These are phyloP conservation scores for Solenodon paradoxus DNA, from an alignment of 2,113 vertebrate species.

Conservation along the genomic window DNA sequence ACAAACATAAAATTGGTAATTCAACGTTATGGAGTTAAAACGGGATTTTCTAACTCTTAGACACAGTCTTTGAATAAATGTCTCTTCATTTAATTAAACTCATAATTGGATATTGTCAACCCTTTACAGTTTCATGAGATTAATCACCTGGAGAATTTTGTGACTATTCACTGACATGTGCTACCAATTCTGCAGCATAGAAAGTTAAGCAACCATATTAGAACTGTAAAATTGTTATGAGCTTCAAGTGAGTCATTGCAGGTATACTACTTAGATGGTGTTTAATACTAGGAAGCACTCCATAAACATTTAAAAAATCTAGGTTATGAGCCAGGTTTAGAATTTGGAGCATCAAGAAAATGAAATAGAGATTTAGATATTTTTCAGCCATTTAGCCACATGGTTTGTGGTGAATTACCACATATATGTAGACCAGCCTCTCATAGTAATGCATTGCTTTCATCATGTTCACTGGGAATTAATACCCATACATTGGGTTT, in stretches of 20 bases:
- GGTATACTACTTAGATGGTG: neutral
- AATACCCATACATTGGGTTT: neutral
- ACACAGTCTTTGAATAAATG: neutral
- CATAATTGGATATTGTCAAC: slow-evolving; percentile 1
- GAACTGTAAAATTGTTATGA: neutral
- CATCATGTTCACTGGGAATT: neutral
- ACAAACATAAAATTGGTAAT: neutral
- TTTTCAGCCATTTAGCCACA: neutral
- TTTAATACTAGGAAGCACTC: neutral
- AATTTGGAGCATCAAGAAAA: neutral
- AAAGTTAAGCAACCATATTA: neutral
- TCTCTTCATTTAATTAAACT: slow-evolving; percentile 27
- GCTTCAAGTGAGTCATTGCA: neutral
- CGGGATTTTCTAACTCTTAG: neutral
- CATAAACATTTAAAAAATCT: neutral
- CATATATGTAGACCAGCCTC: neutral
- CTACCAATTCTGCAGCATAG: neutral
- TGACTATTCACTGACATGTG: neutral
- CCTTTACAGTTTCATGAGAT: neutral
- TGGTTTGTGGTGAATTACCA: neutral
- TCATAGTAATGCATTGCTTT: neutral
- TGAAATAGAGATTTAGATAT: neutral
- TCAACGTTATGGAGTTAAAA: neutral
- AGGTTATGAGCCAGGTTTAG: neutral
- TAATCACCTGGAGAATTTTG: slow-evolving; percentile 10